Conservation (phyloP, 1,140 invertebrate genomes). For the Drosophila simulans region DNA sequence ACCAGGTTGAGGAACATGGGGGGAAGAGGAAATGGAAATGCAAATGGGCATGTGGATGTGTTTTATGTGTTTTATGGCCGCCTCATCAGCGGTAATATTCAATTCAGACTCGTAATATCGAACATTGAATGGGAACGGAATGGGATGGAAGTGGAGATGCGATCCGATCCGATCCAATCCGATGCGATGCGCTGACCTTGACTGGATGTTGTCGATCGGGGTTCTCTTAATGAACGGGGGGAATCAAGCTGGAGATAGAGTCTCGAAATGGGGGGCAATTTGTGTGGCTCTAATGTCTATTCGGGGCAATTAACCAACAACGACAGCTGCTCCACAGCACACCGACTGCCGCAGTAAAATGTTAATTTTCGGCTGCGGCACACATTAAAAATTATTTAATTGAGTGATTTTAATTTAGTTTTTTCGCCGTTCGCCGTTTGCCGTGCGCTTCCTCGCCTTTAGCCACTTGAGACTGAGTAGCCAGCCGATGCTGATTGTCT, state of each 20-base stretch:
- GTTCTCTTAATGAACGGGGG: constrained; percentile 8
- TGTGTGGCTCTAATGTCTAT: constrained; percentile 39
- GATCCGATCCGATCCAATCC: not conserved
- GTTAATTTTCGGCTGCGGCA: constrained; percentile 22
- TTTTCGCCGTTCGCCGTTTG: constrained; percentile 12
- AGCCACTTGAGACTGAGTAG: constrained; percentile 43
- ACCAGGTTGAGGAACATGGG: constrained; percentile 1
- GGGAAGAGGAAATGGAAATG: constrained; percentile 1
- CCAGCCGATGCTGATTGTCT: constrained; percentile 69
- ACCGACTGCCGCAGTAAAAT: constrained; percentile 4
- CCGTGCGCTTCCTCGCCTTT: constrained; percentile 2
- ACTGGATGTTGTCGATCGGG: not conserved
- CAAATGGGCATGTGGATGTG: constrained; percentile 8
- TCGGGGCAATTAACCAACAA: constrained; percentile 67
- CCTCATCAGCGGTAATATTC: not conserved
- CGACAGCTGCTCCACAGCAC: constrained; percentile 55
- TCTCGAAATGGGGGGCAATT: constrained; percentile 13
- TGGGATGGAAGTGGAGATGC: not conserved
- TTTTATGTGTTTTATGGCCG: not conserved
- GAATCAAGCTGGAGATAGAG: constrained; percentile 15
- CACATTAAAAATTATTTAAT: constrained; percentile 82
- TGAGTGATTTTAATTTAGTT: constrained; percentile 78
- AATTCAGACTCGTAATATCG: not conserved
- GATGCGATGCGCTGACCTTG: constrained; percentile 2
- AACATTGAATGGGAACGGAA: not conserved